Evolutionary conservation across 2,113 vertebrate genomes (phyloP).

Genomic region (Tretioscincus oriximinensis): DNA sequence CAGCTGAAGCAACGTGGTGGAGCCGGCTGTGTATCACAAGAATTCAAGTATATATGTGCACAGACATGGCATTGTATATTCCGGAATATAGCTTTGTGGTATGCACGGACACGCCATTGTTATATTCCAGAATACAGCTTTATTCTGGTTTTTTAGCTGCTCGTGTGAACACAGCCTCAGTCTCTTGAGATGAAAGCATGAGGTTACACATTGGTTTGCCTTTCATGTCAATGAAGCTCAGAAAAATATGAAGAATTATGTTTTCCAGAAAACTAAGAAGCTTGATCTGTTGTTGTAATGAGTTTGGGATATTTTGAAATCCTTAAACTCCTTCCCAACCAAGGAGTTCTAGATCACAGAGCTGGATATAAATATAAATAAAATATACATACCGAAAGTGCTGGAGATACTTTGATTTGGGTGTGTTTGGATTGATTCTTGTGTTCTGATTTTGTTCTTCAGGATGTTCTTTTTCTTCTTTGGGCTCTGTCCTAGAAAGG

Average conservation of each 20-base stretch:
- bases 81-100: no score
- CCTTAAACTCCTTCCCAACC: background rate
- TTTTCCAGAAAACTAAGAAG: background rate
- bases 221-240: background rate
- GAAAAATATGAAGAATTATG: background rate
- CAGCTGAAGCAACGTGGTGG: no score
- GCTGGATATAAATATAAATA: no score
- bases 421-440: slow-evolving; percentile 61
- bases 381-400: slow-evolving; percentile 78
- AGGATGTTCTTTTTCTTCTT: slow-evolving; percentile 81
- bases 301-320: fast-evolving
- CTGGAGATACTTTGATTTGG: slow-evolving; percentile 73
- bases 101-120: no score
- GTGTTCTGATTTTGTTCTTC: slow-evolving; percentile 84
- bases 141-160: no score
- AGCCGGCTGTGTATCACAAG: no score
- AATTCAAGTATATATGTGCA: no score
- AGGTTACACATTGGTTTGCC: background rate
- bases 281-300: background rate
- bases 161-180: no score
- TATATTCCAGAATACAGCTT: no score
- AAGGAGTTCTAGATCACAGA: slow-evolving; percentile 5
- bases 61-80: no score
- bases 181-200: background rate
- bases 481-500: slow-evolving; percentile 60